phyloP scores from a whole-genome alignment of 1,140 invertebrate species.

The Heliconius nattereri region DNA sequence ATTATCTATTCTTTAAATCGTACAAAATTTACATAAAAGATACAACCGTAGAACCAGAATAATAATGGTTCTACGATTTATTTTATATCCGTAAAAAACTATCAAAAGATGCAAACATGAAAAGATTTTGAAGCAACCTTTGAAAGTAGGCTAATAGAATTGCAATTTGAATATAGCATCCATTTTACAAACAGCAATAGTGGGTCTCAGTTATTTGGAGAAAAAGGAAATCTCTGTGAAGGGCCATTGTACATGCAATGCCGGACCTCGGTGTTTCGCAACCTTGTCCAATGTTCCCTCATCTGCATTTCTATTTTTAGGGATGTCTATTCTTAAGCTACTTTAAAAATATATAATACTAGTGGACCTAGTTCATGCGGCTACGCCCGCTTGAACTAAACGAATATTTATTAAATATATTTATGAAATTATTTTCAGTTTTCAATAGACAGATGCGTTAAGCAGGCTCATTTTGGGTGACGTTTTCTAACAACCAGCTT shows the following conservation, averaged over 20 bases:
- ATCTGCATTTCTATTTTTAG: constrained; percentile 26
- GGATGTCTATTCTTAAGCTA: neutral
- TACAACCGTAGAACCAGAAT: neutral
- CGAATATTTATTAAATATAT: too few species aligned
- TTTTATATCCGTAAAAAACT: neutral
- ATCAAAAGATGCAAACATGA: neutral
- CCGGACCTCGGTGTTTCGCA: constrained; percentile 15
- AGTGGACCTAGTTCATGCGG: too few species aligned
- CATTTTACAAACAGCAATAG: constrained; percentile 20
- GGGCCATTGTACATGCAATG: constrained; percentile 20
- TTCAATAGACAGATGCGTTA: too few species aligned
- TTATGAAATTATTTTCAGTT: too few species aligned
- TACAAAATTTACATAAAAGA: neutral
- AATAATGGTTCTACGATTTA: neutral
- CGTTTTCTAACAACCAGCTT: too few species aligned
- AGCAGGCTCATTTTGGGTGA: too few species aligned
- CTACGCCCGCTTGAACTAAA: too few species aligned
- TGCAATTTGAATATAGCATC: constrained; percentile 27
- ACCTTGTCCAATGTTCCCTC: neutral
- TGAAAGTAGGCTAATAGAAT: constrained; percentile 16
- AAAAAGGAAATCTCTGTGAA: constrained; percentile 23
- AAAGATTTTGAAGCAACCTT: neutral
- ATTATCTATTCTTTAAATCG: neutral
- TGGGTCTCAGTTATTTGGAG: constrained; percentile 24
- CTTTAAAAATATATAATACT: too few species aligned